Evolutionary conservation across 1,140 invertebrate genomes (phyloP).

Genomic region (Diachasmimorpha longicaudata): DNA sequence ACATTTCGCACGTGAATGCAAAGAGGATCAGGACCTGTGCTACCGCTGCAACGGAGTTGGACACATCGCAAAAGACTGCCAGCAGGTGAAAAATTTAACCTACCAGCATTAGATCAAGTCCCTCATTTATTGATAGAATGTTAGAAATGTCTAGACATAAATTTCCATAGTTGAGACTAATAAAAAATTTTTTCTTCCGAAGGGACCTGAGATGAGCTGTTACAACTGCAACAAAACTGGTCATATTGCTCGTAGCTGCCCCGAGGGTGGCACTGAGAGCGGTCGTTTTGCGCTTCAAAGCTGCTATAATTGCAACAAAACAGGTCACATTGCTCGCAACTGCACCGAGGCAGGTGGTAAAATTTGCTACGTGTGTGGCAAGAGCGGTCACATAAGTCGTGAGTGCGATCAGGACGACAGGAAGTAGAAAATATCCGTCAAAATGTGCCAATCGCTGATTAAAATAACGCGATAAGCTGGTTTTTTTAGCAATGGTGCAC

Average conservation of each 20-base stretch:
- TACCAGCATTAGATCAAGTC: background rate
- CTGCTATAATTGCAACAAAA: constrained; percentile 90
- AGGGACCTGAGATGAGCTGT: constrained; percentile 79
- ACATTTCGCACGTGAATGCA: constrained; percentile 91
- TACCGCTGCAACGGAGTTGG: constrained; percentile 85
- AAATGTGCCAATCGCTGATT: constrained; percentile 9
- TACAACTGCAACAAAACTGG: constrained; percentile 89
- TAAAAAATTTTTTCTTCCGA: too few relatives aligned
- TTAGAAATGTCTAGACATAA: too few relatives aligned
- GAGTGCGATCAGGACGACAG: constrained; percentile 82
- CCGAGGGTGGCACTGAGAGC: constrained; percentile 65
- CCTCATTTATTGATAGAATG: too few relatives aligned
- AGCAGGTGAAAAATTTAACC: constrained; percentile 60
- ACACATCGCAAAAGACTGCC: constrained; percentile 90
- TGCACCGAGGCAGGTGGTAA: constrained; percentile 81
- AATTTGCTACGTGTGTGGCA: constrained; percentile 88
- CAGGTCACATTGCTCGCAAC: constrained; percentile 87
- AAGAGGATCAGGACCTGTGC: constrained; percentile 83
- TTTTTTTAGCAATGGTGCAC: constrained; percentile 49
- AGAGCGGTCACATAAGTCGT: constrained; percentile 87
- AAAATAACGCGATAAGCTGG: constrained; percentile 34
- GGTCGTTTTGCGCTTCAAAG: constrained; percentile 63
- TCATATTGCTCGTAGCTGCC: constrained; percentile 87
- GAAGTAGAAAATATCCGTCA: constrained; percentile 62
- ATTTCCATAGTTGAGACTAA: too few relatives aligned